Evolutionary conservation across 2,888 invertebrate species (phyloP), one percentile per base, ranked within the genome.

Genomic region (Polydrusus pterygomalis): DNA sequence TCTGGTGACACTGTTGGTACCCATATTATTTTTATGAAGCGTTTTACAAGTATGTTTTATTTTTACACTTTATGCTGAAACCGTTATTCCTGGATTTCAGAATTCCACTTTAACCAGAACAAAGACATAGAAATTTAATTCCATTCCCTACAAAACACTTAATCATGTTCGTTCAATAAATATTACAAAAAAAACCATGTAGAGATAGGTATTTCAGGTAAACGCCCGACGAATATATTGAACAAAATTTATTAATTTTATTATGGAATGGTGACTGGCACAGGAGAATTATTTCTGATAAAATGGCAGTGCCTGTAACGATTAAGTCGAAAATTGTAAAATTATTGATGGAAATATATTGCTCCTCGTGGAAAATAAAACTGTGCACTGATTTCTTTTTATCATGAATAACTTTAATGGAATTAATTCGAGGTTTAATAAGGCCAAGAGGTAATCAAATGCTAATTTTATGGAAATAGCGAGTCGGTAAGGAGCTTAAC

Each of bases 271-370:
- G 70, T 69, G 70, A 69, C 74, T 70, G 74, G 69, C 54, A 72
- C 72, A 65, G 65, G 43, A 47, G 56, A 47, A 70, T 58, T 69
- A 45, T 20, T 62, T 47, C 45, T 54, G 25, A 67, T 18, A 54
- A 73, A 73, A 67, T 38, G 73, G 67, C 49, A 58, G 73, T 73
- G 73, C 73, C 67, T 47, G 65, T 73, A 67, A 43, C 67, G 73
- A 70, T 70, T 62, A 62, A 62, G 38, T 25, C 60, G 34, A 60
- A 58, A 70, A 68, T 68, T 58, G 69, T 58, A 17, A 69, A 56
- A 62, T 62, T 70, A 70, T 70, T 60, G 58, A 47, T 18, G 70
- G 62, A 70, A n/a, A n/a, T 60, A 60, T 60, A 70, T 70, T 70
- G 9, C 34, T 62, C 3, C 17, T 30, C 11, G 17, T 45, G 17